A percentile compares a stretch with the other conserved stretches of the same genome.
These are phyloP conservation scores for Dallia pectoralis DNA, from an alignment of 2,797 vertebrate genomes.

Conservation along the genomic window DNA sequence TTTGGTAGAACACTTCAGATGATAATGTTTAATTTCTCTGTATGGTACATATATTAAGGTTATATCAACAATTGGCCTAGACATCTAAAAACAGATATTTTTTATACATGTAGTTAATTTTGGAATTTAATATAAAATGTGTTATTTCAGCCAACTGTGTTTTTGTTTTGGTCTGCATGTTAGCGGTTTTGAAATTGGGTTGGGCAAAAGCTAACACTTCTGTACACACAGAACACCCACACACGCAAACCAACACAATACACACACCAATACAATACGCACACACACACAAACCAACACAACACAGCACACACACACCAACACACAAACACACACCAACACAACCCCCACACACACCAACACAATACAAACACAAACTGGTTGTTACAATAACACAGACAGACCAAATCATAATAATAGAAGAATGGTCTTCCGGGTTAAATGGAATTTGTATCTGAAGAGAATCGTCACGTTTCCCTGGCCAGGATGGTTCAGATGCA, in stretches of 20 bases:
- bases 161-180: too few species aligned
- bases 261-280: neutral
- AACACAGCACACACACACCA: too few species aligned
- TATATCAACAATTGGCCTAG: too few species aligned
- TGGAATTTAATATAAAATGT: too few species aligned
- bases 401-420: conserved; percentile 25
- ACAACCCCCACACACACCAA: neutral
- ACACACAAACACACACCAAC: neutral
- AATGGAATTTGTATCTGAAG: conserved; percentile 29
- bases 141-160: too few species aligned
- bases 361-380: neutral
- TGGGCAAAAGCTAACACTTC: neutral
- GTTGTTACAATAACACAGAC: conserved; percentile 3
- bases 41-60: too few species aligned
- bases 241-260: too few species aligned
- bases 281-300: neutral
- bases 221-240: neutral
- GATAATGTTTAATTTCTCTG: too few species aligned
- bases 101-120: too few species aligned
- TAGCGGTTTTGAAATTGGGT: too few species aligned
- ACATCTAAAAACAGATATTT: too few species aligned
- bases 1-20: too few species aligned
- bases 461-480: conserved; percentile 39
- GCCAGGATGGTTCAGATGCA: conserved; percentile 36
- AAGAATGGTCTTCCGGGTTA: conserved; percentile 26